A percentile compares a stretch with the other conserved stretches of the same genome.
Conservation (phyloP, 1,140 invertebrate species). For the Yoshiicerus persimilis region DNA sequence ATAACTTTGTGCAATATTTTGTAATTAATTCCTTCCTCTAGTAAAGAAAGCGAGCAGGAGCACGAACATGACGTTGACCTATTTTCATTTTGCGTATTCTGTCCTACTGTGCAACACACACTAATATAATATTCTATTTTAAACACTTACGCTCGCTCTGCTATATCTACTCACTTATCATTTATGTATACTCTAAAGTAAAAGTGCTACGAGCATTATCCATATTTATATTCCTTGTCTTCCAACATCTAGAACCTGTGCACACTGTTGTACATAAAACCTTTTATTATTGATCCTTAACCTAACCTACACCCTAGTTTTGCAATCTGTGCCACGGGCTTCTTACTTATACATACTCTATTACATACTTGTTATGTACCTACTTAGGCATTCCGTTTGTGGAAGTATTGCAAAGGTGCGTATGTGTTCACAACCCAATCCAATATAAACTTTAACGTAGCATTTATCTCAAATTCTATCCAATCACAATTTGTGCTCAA, state of each 20-base stretch:
- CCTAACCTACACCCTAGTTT: conserved; percentile 25
- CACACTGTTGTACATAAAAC: background rate
- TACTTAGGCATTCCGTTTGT: background rate
- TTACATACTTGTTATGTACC: background rate
- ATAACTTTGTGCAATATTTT: background rate
- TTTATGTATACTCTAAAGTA: background rate
- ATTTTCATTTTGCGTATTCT: background rate
- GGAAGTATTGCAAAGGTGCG: background rate
- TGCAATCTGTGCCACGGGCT: conserved; percentile 21
- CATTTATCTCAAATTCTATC: no score
- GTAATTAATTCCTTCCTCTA: conserved; percentile 8
- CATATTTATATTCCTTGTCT: background rate
- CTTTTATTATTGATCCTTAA: conserved; percentile 18
- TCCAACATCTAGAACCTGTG: background rate
- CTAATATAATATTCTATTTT: background rate
- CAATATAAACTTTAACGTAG: no score
- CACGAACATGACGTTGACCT: conserved; percentile 11
- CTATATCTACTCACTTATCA: background rate
- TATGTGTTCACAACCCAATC: no score
- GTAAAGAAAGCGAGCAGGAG: background rate
- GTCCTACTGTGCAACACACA: background rate
- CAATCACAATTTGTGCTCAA: no score
- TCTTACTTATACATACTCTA: background rate
- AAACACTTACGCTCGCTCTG: no score
- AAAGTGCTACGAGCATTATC: background rate